Base-by-base conservation (phyloP, 1,140 invertebrate genomes). In the Pissodes strobi region DNA sequence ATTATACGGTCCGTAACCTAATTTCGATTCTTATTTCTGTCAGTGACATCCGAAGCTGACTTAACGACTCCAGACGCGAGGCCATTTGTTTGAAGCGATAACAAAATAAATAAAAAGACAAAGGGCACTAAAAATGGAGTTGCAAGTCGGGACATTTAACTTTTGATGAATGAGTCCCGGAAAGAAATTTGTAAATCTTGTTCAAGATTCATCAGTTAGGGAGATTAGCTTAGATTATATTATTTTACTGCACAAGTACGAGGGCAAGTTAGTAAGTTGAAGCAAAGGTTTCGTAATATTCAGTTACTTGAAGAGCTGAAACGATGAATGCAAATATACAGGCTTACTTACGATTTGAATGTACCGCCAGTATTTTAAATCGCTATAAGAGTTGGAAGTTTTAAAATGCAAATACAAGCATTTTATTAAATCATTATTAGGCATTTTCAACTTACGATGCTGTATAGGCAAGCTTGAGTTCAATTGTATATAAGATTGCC, bases 41-140 rank as follows among this genome's bases (percentile, higher is more conserved):
- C 38, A 43, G 39, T 30, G 53, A 56, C 53, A 56, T 38, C 39
- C 39, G 21, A 34, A 56, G 37, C 38, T 23, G 39, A 56, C 53
- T 56, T 53, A 43, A 56, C 37, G 53, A 45, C 53, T 15, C 30
- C 12, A 23, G 38, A 25, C 22, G 37, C 2, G 10, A 21, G 9
- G 37, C 39, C 53, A 56, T 56, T 56, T 56, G 38, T 56, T 56
- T 56, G 30, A 12, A 56, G 39, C 17, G 30, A 19, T 53, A 53
- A 53, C 51, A 37, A 53, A 53, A 53, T 39, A 53, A 53, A 21
- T 8, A 53, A 37, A 53, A 15, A 41, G 6, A 41, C 38, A 39
- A 37, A 39, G 12, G 27, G 10, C 48, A 52, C 15, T 37, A 22
- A 38, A 53, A 53, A 18, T 53, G 51, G 38, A 53, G 51, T 39